Conservation (phyloP, 1,140 invertebrate genomes). For the Drosophila baimaii region DNA sequence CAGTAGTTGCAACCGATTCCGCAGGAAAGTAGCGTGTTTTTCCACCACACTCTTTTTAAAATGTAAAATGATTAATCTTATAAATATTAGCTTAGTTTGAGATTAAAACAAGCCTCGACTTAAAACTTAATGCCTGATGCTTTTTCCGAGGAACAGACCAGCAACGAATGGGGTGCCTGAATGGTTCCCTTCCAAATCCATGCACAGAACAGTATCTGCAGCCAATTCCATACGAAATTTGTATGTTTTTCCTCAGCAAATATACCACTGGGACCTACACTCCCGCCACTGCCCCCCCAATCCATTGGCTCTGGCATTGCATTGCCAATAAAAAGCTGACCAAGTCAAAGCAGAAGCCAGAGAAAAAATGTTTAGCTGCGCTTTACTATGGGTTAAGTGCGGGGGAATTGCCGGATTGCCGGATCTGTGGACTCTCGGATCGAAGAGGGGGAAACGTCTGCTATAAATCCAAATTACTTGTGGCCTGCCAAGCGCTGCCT, state of each 20-base stretch:
- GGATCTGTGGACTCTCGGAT: slow-evolving; percentile 1
- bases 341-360: slow-evolving; percentile 36
- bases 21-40: too few relatives aligned
- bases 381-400: slow-evolving; percentile 26
- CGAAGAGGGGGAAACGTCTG: slow-evolving; percentile 13
- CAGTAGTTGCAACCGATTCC: too few relatives aligned
- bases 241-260: not conserved
- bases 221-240: not conserved
- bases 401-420: slow-evolving; percentile 8
- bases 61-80: too few relatives aligned
- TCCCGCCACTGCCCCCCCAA: not conserved
- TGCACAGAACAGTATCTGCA: not conserved
- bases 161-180: not conserved
- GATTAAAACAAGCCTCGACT: too few relatives aligned
- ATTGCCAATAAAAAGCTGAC: slow-evolving; percentile 62
- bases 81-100: too few relatives aligned
- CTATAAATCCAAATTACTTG: slow-evolving; percentile 70
- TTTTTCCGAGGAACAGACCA: not conserved
- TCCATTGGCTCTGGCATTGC: slow-evolving; percentile 18
- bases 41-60: too few relatives aligned
- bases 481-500: slow-evolving; percentile 47
- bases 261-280: too few relatives aligned
- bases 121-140: not conserved
- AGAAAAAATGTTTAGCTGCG: slow-evolving; percentile 46
- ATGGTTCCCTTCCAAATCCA: not conserved